A percentile compares a stretch with the other conserved stretches of the same genome.
phyloP scores from a whole-genome alignment of 2,888 invertebrate genomes.

The Papilio elwesi region DNA sequence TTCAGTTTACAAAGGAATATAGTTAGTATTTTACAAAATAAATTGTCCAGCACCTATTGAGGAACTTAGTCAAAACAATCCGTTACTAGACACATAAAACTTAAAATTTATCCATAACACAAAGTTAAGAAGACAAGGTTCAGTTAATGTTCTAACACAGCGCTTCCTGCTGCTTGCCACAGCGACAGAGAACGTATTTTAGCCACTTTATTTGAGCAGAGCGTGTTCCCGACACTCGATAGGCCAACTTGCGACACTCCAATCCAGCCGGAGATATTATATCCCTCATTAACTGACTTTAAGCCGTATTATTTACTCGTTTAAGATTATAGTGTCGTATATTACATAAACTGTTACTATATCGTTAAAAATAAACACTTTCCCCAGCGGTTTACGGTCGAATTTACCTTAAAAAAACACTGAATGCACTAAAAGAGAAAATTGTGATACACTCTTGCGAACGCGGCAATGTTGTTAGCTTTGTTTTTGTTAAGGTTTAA shows the following conservation, averaged over 20 bases:
- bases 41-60: background rate
- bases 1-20: background rate
- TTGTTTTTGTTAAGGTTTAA: constrained; percentile 63
- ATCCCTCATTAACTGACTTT: constrained; percentile 50
- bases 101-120: constrained; percentile 23
- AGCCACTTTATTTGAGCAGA: constrained; percentile 70
- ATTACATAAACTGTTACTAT: constrained; percentile 42
- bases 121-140: constrained; percentile 56
- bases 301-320: constrained; percentile 47
- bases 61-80: background rate
- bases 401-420: constrained; percentile 56
- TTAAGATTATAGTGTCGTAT: constrained; percentile 48
- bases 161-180: constrained; percentile 62
- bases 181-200: constrained; percentile 74
- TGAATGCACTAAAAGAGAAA: constrained; percentile 49
- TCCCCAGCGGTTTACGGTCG: constrained; percentile 54
- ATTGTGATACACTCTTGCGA: constrained; percentile 61
- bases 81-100: background rate
- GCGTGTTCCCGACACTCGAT: constrained; percentile 72
- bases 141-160: constrained; percentile 62
- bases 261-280: constrained; percentile 46
- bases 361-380: constrained; percentile 59
- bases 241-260: constrained; percentile 68
- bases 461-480: constrained; percentile 60
- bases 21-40: too few relatives aligned